Base-by-base conservation (phyloP, 2,113 vertebrate species). In the Uropsilus gracilis region DNA sequence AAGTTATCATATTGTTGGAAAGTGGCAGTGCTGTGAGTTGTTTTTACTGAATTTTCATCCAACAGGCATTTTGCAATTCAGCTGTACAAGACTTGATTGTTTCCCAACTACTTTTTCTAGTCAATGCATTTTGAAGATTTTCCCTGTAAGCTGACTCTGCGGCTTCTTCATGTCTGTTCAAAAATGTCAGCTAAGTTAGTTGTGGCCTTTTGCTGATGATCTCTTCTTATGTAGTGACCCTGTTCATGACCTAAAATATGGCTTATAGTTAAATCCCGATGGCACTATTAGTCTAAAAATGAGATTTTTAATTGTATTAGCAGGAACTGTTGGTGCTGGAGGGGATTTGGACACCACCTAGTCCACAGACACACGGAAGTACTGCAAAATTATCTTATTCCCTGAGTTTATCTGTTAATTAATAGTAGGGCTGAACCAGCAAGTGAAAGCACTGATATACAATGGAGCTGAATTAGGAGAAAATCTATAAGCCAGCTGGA, bases 151-250 rank as follows among this genome's bases (percentile, higher is more conserved):
- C 63, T 63, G 48, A 66, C 34, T 94, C 82, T 86, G 53, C 32
- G 85, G 20, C 10, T 13, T 91, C 73, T 92, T 93, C 64, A 83
- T 63, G 81, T 95, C 59, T 46, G 72, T 66, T 85, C 53, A 55
- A 92, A 96, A 75, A 75, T 63, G 20, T 14, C 93, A 87, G 37
- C 1, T 50, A 42, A 13, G 11, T 39, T 34, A 28, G 0, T 28
- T 57, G 9, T 50, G 71, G 71, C 12, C 28, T 10, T 75, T 16
- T 37, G 24, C 26, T 34, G 6, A 76, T 28, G 26, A 82, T 53
- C 34, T 87, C 50, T 32, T 34, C 24, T 39, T 63, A 37, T 7
- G 24, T 32, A 69, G 42, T 80, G 63, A 57, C 42, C 37, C 14
- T 73, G 30, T 53, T n/a, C 32, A 17, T 37, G n/a, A 61, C 18